Base-by-base conservation (phyloP, 2,888 invertebrate species). In the Hyposoter dolosus region DNA sequence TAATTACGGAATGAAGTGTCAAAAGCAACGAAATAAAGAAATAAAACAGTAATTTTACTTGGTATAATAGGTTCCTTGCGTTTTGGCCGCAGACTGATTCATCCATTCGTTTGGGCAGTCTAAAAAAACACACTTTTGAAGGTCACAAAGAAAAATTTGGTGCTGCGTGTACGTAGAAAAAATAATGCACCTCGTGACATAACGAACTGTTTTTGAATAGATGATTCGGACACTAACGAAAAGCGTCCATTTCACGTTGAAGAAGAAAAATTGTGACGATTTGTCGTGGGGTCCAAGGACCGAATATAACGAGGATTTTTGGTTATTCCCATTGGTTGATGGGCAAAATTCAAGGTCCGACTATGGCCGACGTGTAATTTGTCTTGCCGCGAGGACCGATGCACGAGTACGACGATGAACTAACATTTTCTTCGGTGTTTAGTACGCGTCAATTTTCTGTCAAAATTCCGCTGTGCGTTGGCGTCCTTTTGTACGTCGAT, bases 41-140 rank as follows among this genome's bases (percentile, higher is more conserved):
- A 23, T 17, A 47, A 78, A 85, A 63, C 80, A 7, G 23, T 60
- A 71, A 81, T 93, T 95, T 95, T 94, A 96, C 96, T 95, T 95
- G 84, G 95, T 92, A 90, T 96, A 96, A 93, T 94, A 95, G 10
- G 95, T 95, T 92, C 96, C 96, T 76, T 96, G 96, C 80, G 95
- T 95, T 92, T 96, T 95, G 90, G 95, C 95, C 93, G 96, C 96
- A 81, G 95, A 90, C 93, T 96, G 96, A 90, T 94, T 95, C 60
- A 28, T 60, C 95, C 95, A 96, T 10, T 84, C 86, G 69, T 83
- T 80, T 1, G 79, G 66, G 50, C 82, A 79, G 19, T 88, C 88
- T 88, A 9, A 60, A 65, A 75, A 74, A 63, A 1, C 6, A 12
- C 40, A 23, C 23, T 74, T 32, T 40, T 3, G 35, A 19, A 10